Conservation (phyloP, 2,888 invertebrate species). For the Hirtodrosophila cameraria region DNA sequence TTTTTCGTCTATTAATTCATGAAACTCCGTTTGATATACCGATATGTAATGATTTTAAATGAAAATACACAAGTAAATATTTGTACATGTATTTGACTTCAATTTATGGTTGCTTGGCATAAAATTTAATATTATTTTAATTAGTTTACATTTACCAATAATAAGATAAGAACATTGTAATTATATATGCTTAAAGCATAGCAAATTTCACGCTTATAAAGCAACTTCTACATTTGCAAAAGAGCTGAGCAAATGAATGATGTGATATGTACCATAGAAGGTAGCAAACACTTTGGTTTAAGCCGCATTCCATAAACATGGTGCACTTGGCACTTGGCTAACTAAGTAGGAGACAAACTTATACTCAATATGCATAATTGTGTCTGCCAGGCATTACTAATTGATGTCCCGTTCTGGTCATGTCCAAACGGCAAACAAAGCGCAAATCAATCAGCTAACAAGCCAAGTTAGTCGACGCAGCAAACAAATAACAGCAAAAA, state of each 20-base stretch:
- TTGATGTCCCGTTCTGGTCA: conserved; percentile 73
- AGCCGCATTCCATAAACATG: conserved; percentile 24
- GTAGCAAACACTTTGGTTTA: conserved; percentile 24
- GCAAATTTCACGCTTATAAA: conserved; percentile 35
- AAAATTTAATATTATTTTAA: conserved; percentile 16
- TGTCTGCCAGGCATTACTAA: conserved; percentile 75
- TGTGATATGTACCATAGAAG: conserved; percentile 45
- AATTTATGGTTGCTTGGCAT: no score
- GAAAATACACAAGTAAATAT: no score
- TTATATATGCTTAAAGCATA: conserved; percentile 40
- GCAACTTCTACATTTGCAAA: conserved; percentile 20
- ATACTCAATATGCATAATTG: conserved; percentile 73
- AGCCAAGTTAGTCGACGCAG: conserved; percentile 46
- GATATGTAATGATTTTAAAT: no score
- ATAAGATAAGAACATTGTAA: not conserved
- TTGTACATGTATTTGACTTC: no score
- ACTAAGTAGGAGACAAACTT: conserved; percentile 17
- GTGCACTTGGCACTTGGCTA: conserved; percentile 7
- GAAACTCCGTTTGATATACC: no score
- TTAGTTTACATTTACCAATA: not conserved
- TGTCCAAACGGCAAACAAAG: conserved; percentile 74
- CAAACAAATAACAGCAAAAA: conserved; percentile 22
- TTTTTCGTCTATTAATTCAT: no score
- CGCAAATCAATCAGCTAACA: conserved; percentile 77
- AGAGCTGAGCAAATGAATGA: conserved; percentile 44